Percentiles rank a stretch among this genome's conserved stretches.
Conservation (phyloP, 2,113 vertebrate species). For the Eleginops maclovinus region DNA sequence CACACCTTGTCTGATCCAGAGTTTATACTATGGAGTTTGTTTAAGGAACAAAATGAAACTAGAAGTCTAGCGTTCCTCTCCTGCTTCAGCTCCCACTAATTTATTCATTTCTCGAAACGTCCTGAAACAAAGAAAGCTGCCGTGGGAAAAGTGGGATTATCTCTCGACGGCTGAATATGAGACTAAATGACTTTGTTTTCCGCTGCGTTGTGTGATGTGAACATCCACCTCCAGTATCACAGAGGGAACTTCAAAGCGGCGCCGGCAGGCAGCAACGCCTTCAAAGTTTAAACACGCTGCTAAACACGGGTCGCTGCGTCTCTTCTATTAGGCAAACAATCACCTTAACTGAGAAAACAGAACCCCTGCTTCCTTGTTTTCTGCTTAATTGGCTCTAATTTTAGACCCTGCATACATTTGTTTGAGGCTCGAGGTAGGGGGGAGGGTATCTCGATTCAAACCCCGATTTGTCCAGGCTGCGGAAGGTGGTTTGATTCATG, state of each 20-base stretch:
- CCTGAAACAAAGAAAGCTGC: not conserved
- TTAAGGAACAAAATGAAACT: too few relatives aligned
- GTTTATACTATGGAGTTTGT: too few relatives aligned
- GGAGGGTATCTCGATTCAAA: not conserved
- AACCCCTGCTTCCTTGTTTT: not conserved
- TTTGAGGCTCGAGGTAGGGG: not conserved
- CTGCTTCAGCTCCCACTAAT: not conserved
- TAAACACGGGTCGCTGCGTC: not conserved
- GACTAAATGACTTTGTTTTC: slow-evolving; percentile 10
- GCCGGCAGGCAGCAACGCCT: slow-evolving; percentile 1
- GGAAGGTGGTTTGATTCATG: slow-evolving; percentile 41
- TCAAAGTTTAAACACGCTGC: slow-evolving; percentile 3
- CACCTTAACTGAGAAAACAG: not conserved
- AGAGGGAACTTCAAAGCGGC: slow-evolving; percentile 21
- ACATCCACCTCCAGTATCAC: slow-evolving; percentile 17
- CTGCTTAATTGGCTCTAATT: slow-evolving; percentile 16
- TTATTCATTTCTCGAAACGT: not conserved
- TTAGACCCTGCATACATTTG: not conserved
- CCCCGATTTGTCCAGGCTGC: not conserved
- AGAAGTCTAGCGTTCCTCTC: not conserved
- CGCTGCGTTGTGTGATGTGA: slow-evolving; percentile 3
- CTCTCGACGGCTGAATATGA: not conserved
- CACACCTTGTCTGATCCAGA: too few relatives aligned
- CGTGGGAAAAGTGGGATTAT: slow-evolving; percentile 4
- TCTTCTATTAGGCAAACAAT: slow-evolving; percentile 18